phyloP scores from a whole-genome alignment of 2,888 invertebrate species.

The Tyria jacobaeae region DNA sequence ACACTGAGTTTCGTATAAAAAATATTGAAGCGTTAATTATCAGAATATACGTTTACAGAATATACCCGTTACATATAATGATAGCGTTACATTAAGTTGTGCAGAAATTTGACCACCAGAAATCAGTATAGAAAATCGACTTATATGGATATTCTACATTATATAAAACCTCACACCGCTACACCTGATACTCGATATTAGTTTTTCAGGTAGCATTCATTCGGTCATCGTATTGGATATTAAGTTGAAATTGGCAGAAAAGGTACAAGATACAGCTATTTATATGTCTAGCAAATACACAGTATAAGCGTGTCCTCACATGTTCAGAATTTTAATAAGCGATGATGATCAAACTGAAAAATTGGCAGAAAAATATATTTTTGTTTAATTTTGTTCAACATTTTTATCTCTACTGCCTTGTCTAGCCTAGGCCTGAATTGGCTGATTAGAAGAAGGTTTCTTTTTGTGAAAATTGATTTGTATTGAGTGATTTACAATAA shows the following conservation, averaged over 20 bases:
- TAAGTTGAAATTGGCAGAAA: slow-evolving; percentile 39
- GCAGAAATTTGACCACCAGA: not conserved
- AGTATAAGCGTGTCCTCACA: slow-evolving; percentile 31
- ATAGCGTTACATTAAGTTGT: not conserved
- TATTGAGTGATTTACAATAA: slow-evolving; percentile 23
- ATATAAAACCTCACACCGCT: not conserved
- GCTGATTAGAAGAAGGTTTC: slow-evolving; percentile 16
- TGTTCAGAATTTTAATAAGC: slow-evolving; percentile 35
- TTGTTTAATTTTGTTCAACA: slow-evolving; percentile 23
- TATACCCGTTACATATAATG: no score
- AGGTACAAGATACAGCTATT: slow-evolving; percentile 37
- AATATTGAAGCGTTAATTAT: no score
- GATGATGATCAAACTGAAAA: slow-evolving; percentile 36
- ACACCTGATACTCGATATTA: slow-evolving; percentile 28
- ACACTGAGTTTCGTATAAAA: no score
- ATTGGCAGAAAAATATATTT: slow-evolving; percentile 31
- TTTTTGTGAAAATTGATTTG: slow-evolving; percentile 28
- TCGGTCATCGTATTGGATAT: slow-evolving; percentile 40
- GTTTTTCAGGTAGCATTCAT: slow-evolving; percentile 22
- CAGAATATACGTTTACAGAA: no score
- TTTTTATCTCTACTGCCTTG: slow-evolving; percentile 31
- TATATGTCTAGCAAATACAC: slow-evolving; percentile 30
- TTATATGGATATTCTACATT: not conserved
- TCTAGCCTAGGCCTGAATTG: slow-evolving; percentile 32
- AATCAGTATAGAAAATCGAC: not conserved